Percentiles rank a stretch among this genome's conserved stretches.
phyloP scores from a whole-genome alignment of 2,113 vertebrate species.

The Tylochromis polylepis region DNA sequence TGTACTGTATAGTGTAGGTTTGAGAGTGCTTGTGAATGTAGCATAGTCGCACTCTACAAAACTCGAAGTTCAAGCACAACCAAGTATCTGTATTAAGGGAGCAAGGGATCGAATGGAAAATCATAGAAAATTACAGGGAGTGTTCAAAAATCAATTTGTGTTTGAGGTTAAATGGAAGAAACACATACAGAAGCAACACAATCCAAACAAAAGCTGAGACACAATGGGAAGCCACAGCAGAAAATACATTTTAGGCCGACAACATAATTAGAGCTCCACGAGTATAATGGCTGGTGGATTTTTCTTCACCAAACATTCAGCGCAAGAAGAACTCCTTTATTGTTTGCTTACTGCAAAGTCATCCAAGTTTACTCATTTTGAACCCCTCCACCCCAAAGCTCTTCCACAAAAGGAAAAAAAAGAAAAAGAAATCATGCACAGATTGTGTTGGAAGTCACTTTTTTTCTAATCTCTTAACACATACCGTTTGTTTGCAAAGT shows the following conservation, averaged over 20 bases:
- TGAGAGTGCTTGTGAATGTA: neutral
- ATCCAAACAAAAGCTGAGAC: constrained; percentile 26
- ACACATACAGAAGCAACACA: constrained; percentile 8
- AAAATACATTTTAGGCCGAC: constrained; percentile 31
- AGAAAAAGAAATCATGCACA: neutral
- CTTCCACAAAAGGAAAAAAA: neutral
- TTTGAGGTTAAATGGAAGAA: constrained; percentile 35
- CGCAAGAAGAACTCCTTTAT: neutral
- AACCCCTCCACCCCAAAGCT: neutral
- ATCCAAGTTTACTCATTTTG: neutral
- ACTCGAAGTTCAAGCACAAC: neutral
- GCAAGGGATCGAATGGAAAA: constrained; percentile 21
- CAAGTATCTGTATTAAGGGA: constrained; percentile 9
- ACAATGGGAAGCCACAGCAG: constrained; percentile 14
- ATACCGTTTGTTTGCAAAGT: neutral
- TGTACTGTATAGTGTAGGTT: neutral
- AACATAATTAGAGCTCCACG: constrained; percentile 12
- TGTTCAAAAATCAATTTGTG: constrained; percentile 54
- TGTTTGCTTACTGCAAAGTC: constrained; percentile 6
- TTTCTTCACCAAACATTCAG: constrained; percentile 11
- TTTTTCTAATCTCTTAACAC: neutral
- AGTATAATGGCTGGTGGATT: constrained; percentile 3
- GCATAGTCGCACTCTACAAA: neutral
- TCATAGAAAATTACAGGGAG: constrained; percentile 44
- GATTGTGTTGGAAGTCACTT: neutral